phyloP scores from a whole-genome alignment of 2,888 invertebrate species.

The Calliopum simillimum region DNA sequence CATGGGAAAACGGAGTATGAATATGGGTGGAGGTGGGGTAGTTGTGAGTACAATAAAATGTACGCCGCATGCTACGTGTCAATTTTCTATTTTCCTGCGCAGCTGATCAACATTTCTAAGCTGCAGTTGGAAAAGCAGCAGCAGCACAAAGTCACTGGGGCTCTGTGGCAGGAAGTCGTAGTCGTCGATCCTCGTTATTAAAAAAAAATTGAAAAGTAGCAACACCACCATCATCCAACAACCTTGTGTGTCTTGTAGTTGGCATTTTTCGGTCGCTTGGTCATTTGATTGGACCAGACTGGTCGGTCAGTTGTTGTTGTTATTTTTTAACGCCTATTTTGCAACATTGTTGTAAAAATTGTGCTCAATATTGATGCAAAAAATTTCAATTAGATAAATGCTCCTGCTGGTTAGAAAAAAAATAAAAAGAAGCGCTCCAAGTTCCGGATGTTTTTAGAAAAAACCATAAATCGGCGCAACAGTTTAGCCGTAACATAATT shows the following conservation, averaged over 20 bases:
- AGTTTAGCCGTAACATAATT: too few relatives aligned
- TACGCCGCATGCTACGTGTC: too few relatives aligned
- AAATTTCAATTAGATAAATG: too few relatives aligned
- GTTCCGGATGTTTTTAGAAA: too few relatives aligned
- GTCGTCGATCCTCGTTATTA: background rate
- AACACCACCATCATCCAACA: background rate
- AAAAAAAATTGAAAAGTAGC: background rate
- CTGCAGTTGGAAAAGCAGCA: too few relatives aligned
- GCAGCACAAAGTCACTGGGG: constrained; percentile 11
- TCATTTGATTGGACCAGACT: background rate
- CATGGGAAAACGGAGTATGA: too few relatives aligned
- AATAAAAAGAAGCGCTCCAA: too few relatives aligned
- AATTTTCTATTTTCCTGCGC: constrained; percentile 10
- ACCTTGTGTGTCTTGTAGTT: constrained; percentile 18
- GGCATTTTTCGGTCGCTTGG: background rate
- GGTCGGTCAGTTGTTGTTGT: background rate
- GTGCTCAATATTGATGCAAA: background rate
- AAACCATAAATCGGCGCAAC: too few relatives aligned
- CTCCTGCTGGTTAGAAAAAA: too few relatives aligned
- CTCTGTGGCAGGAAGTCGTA: constrained; percentile 10
- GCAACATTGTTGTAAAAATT: background rate
- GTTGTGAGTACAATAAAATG: too few relatives aligned
- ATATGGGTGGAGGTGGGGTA: too few relatives aligned
- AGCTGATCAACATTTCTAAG: constrained; percentile 4
- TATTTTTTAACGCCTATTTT: background rate